phyloP scores from a whole-genome alignment of 2,797 vertebrate genomes.

The Scleropages formosus region DNA sequence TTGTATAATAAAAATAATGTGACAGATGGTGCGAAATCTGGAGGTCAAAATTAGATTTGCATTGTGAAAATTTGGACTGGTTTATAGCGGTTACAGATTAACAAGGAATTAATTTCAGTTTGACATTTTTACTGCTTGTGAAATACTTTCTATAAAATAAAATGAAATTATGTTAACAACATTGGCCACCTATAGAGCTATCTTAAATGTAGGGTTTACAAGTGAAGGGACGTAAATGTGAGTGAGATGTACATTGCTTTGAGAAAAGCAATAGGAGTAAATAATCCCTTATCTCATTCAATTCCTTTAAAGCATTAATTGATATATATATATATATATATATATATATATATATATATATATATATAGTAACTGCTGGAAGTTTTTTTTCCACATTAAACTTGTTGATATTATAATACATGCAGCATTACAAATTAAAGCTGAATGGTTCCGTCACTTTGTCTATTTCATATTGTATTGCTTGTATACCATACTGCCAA shows the following conservation, averaged over 20 bases:
- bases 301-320: not conserved
- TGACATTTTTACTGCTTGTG: constrained; percentile 10
- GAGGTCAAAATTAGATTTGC: constrained; percentile 20
- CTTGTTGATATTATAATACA: not conserved
- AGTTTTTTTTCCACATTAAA: not conserved
- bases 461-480: not conserved
- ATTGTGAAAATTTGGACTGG: constrained; percentile 14
- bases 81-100: constrained; percentile 16
- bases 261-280: no score
- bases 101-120: constrained; percentile 22
- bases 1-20: constrained; percentile 11
- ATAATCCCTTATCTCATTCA: not conserved
- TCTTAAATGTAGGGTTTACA: no score
- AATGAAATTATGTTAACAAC: not conserved
- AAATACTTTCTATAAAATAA: constrained; percentile 3
- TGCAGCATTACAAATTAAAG: not conserved
- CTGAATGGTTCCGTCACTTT: not conserved
- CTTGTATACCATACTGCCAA: not conserved
- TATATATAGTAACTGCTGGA: not conserved
- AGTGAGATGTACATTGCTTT: no score
- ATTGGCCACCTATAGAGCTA: not conserved
- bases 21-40: constrained; percentile 8
- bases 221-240: no score
- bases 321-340: no score
- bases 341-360: no score